These are phyloP conservation scores for Aphelinus atriplicis DNA, from an alignment of 1,140 invertebrate genomes.

Conservation along the genomic window DNA sequence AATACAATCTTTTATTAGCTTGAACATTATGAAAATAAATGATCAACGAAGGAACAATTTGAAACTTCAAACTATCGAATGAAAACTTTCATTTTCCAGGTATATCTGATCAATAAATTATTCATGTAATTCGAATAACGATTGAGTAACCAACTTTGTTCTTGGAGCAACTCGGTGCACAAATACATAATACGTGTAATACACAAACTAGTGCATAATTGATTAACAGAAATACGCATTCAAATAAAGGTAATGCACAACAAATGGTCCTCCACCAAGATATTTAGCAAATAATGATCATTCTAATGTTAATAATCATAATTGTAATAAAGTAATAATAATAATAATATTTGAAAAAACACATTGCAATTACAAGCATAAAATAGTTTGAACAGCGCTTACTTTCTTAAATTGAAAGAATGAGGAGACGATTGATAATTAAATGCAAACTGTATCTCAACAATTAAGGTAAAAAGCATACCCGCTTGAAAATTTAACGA, in stretches of 20 bases:
- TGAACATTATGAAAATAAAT: no score
- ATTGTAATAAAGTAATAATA: constrained; percentile 23
- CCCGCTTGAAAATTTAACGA: constrained; percentile 43
- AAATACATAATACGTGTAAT: constrained; percentile 36
- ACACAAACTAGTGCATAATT: constrained; percentile 37
- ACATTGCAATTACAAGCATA: constrained; percentile 31
- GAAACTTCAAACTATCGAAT: no score
- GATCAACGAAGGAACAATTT: no score
- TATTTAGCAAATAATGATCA: constrained; percentile 40
- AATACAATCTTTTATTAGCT: no score
- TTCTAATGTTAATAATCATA: constrained; percentile 27
- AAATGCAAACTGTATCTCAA: constrained; percentile 32
- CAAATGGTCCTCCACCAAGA: constrained; percentile 44
- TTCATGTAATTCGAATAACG: background rate
- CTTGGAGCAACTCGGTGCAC: background rate
- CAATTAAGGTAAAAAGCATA: constrained; percentile 25
- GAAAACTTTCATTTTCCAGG: no score
- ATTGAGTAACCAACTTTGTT: constrained; percentile 23
- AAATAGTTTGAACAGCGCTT: constrained; percentile 32
- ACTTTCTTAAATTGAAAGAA: constrained; percentile 28
- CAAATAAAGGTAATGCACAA: constrained; percentile 41
- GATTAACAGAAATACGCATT: constrained; percentile 38
- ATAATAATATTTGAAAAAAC: constrained; percentile 26
- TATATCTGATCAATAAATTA: no score
- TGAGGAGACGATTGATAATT: constrained; percentile 22